These are phyloP conservation scores for Mystacornis crossleyi DNA, from an alignment of 2,113 vertebrate species.

Conservation along the genomic window DNA sequence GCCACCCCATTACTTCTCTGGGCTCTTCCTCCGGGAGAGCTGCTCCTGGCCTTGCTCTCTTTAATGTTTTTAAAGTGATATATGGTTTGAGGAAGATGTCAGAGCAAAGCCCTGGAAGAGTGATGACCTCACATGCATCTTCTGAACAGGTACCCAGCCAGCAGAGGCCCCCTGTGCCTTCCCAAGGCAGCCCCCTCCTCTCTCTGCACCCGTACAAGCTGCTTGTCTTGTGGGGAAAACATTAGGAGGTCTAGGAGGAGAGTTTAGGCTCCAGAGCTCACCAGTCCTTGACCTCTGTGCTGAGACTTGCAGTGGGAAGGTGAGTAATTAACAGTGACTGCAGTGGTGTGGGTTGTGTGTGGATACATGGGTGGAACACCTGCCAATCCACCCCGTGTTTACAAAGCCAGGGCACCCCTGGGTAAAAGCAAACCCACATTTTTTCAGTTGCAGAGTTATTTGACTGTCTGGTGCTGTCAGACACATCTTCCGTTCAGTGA, in stretches of 20 bases:
- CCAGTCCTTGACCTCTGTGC: constrained; percentile 35
- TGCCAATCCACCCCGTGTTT: neutral
- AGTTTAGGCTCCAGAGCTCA: constrained; percentile 34
- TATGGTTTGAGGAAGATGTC: neutral
- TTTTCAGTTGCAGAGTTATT: neutral
- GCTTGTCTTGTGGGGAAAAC: constrained; percentile 4
- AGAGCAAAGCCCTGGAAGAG: neutral
- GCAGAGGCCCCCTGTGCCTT: neutral
- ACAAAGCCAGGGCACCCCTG: neutral
- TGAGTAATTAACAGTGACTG: neutral
- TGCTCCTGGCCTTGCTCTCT: neutral
- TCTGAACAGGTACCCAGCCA: neutral
- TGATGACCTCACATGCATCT: neutral
- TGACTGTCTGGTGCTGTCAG: neutral
- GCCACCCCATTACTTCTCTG: neutral
- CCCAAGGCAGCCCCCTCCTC: neutral
- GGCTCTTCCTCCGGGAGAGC: neutral
- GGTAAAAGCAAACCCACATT: accelerated
- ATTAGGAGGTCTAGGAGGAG: neutral
- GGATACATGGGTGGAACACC: neutral
- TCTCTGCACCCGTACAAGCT: neutral
- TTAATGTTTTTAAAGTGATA: neutral
- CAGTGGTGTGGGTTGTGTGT: neutral
- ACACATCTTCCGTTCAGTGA: neutral
- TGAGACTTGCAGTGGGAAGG: neutral